phyloP scores from a whole-genome alignment of 2,797 vertebrate genomes.

The Atherinosoma microstoma region DNA sequence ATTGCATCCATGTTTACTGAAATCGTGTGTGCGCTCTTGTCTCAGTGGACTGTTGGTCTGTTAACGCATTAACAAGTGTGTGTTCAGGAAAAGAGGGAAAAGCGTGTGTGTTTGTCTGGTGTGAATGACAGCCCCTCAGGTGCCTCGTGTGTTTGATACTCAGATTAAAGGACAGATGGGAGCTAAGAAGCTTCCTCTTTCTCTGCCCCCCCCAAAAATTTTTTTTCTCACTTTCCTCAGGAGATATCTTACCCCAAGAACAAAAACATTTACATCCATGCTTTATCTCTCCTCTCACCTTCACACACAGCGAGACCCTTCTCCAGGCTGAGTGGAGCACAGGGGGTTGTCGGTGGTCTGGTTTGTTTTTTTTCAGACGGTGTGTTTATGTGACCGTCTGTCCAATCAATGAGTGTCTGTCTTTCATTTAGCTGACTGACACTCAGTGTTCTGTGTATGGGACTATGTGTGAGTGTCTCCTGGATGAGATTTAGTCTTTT shows the following conservation, averaged over 20 bases:
- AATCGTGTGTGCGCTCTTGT: conserved; percentile 6
- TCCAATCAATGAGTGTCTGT: conserved; percentile 77
- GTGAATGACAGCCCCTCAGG: conserved; percentile 71
- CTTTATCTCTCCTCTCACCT: conserved; percentile 5
- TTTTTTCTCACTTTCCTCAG: conserved; percentile 30
- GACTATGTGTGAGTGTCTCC: conserved; percentile 18
- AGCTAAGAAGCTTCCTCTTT: conserved; percentile 65
- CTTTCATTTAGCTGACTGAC: conserved; percentile 72
- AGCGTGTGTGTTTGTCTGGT: conserved; percentile 43
- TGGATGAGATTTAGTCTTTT: conserved; percentile 27
- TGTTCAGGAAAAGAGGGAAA: conserved; percentile 6
- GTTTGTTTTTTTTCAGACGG: conserved; percentile 72
- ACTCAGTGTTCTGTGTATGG: conserved; percentile 32
- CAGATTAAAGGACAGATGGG: conserved; percentile 70
- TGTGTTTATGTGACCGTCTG: conserved; percentile 75
- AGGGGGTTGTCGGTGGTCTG: conserved; percentile 53
- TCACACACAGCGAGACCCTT: conserved; percentile 39
- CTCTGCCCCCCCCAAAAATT: conserved; percentile 20
- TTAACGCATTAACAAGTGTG: conserved; percentile 46
- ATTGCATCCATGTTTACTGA: neutral
- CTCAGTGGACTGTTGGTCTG: conserved; percentile 22
- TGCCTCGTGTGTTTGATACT: conserved; percentile 72
- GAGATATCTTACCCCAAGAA: conserved; percentile 52
- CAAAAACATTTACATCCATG: conserved; percentile 54
- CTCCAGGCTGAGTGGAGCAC: conserved; percentile 63